Percentiles rank a stretch among this genome's conserved stretches.
These are phyloP conservation scores for Cepaea hortensis DNA, from an alignment of 2,888 invertebrate species.

Conservation along the genomic window DNA sequence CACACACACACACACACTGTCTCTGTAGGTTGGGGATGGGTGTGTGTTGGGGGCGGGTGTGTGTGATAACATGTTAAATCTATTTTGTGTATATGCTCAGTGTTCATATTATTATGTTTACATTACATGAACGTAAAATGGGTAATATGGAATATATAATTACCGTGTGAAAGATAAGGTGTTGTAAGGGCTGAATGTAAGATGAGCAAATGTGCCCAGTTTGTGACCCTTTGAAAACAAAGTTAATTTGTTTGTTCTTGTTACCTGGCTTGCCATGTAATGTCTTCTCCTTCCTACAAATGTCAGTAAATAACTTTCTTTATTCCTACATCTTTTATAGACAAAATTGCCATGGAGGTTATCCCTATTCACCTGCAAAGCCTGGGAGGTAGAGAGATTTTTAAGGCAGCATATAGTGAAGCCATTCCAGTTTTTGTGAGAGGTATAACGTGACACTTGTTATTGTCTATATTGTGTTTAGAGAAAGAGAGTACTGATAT, in stretches of 20 bases:
- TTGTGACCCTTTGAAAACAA: background rate
- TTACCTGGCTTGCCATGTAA: background rate
- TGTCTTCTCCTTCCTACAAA: background rate
- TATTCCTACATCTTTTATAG: conserved; percentile 51
- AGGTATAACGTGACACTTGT: conserved; percentile 53
- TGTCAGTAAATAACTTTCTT: background rate
- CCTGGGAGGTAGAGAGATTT: conserved; percentile 17
- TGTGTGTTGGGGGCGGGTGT: too few relatives aligned
- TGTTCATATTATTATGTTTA: too few relatives aligned
- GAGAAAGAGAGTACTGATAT: too few relatives aligned
- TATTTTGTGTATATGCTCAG: too few relatives aligned
- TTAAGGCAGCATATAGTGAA: conserved; percentile 53
- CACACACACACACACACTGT: too few relatives aligned
- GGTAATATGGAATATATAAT: too few relatives aligned
- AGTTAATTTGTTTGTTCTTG: background rate
- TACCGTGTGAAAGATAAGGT: too few relatives aligned
- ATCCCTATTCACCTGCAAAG: conserved; percentile 51
- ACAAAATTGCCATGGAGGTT: conserved; percentile 61
- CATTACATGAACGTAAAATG: too few relatives aligned
- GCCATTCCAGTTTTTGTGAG: conserved; percentile 64
- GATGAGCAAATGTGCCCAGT: background rate
- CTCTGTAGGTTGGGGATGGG: too few relatives aligned
- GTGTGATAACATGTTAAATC: too few relatives aligned
- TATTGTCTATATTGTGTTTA: background rate
- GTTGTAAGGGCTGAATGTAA: too few relatives aligned